Evolutionary conservation across 2,888 invertebrate genomes (phyloP), one percentile per base, ranked within the genome.

Genomic region (Eremobia ochroleuca): DNA sequence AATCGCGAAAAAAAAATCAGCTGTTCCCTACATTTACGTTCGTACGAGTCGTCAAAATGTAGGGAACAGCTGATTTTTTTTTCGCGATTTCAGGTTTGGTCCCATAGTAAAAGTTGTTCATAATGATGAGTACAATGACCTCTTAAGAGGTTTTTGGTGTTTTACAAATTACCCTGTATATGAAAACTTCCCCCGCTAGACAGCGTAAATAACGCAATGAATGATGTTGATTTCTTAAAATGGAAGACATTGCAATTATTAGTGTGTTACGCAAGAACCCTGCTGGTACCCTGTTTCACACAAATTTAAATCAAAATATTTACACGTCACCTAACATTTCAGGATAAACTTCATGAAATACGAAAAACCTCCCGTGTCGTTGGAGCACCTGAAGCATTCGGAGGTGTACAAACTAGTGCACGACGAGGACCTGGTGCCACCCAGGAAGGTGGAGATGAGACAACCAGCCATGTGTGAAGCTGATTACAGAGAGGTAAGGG

Each of bases 261-360:
- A 31, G 28, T 59, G 58, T 31, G 28, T 31, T 31, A 18, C 58
- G 28, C 18, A 18, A 59, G 18, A 2, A 31, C 58, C 31, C 28
- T 8, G 28, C 15, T 58, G 13, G 43, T 67, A 31, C 2, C 8
- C 2, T 28, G 25, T 9, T 46, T 31, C 46, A 31, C n/a, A 43
- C 11, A 15, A 73, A 0, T 15, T n/a, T 4, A 46, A 37, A 46
- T 13, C 15, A 18, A 21, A 5, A 40, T 9, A 49, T 4, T 65
- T 61, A 34, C 59, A n/a, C 28, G 1, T 25, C 21, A 8, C 40
- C 15, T 46, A n/a, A 25, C 0, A 34, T 64, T 71, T 15, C 95
- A 99, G 99, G 93, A 98, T 99, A 77, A 99, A 99, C 97, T 99
- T 99, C 94, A 97, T 98, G 97, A 99, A 99, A 94, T 99, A 98